Conservation (phyloP, 2,797 vertebrate species). For the Chelmon rostratus region DNA sequence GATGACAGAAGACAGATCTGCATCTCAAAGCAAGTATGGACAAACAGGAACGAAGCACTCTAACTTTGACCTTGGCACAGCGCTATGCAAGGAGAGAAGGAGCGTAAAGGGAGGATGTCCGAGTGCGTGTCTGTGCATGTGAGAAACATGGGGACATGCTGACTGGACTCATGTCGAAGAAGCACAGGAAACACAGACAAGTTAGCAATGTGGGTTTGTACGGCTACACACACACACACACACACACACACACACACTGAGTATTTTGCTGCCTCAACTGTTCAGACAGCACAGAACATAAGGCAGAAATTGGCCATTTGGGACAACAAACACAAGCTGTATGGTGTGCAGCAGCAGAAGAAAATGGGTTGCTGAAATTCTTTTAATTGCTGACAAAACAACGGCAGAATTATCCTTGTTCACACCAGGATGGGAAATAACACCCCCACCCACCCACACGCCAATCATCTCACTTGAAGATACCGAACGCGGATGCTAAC, state of each 20-base stretch:
- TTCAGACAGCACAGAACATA: constrained; percentile 75
- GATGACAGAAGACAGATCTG: constrained; percentile 60
- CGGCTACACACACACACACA: constrained; percentile 14
- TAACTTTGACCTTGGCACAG: constrained; percentile 63
- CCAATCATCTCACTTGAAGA: constrained; percentile 41
- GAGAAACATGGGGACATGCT: constrained; percentile 29
- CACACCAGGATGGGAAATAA: constrained; percentile 49
- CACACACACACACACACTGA: constrained; percentile 26
- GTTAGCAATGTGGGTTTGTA: constrained; percentile 30
- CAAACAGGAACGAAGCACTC: constrained; percentile 53
- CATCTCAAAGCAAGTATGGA: constrained; percentile 61
- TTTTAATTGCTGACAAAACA: constrained; percentile 83
- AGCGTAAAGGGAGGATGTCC: constrained; percentile 49
- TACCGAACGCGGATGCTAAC: constrained; percentile 15
- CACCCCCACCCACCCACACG: constrained; percentile 21
- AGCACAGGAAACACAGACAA: constrained; percentile 39
- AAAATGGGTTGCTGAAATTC: constrained; percentile 73
- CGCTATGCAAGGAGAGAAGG: constrained; percentile 51
- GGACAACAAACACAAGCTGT: constrained; percentile 74
- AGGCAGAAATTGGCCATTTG: constrained; percentile 81
- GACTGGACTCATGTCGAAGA: constrained; percentile 46
- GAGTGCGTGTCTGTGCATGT: constrained; percentile 5
- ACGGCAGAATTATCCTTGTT: constrained; percentile 65
- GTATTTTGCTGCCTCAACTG: constrained; percentile 77
- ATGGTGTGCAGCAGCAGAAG: constrained; percentile 63